phyloP scores from a whole-genome alignment of 2,113 vertebrate species.

The Otus sunia region DNA sequence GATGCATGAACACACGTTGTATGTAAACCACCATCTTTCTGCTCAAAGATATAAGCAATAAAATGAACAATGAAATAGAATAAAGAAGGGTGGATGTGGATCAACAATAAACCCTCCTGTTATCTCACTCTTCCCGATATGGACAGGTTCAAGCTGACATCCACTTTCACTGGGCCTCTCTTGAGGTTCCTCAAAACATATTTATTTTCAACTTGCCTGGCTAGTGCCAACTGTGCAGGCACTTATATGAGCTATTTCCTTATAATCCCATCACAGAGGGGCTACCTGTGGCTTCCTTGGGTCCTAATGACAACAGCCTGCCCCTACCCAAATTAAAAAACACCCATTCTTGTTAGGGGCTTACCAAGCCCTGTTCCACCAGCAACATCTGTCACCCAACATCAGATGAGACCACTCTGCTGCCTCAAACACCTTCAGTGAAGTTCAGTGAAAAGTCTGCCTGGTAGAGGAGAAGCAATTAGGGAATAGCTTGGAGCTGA shows the following conservation, averaged over 20 bases:
- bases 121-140: rapidly evolving
- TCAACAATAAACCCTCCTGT: neutral
- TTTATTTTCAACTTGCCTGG: neutral
- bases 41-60: neutral
- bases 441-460: neutral
- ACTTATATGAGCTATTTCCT: neutral
- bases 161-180: neutral
- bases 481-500: neutral
- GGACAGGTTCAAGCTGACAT: neutral
- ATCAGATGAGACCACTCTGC: neutral
- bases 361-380: neutral
- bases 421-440: neutral
- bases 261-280: neutral
- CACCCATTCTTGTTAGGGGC: neutral
- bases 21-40: neutral
- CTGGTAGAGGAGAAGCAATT: neutral
- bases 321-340: neutral
- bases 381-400: neutral
- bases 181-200: neutral
- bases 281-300: neutral
- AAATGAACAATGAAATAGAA: neutral
- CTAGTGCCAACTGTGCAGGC: rapidly evolving
- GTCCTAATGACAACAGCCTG: neutral
- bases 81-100: neutral
- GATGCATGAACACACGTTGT: neutral